Percentiles rank a stretch among this genome's conserved stretches.
Conservation (phyloP, 2,888 invertebrate species). For the Aethes cnicana region DNA sequence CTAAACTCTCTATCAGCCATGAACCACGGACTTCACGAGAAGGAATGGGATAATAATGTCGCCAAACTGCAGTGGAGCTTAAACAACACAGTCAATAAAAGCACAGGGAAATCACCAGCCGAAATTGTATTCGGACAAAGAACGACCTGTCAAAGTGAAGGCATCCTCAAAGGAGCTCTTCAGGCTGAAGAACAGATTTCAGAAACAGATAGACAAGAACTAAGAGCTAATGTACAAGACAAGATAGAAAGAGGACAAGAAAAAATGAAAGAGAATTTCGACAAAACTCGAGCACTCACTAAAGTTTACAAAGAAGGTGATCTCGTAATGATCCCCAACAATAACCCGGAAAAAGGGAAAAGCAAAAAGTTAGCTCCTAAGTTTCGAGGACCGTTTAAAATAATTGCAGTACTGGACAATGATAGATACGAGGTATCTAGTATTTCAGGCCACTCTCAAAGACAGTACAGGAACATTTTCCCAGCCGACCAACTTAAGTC, state of each 20-base stretch:
- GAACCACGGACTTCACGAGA: conserved; percentile 15
- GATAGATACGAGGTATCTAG: no score
- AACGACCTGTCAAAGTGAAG: conserved; percentile 13
- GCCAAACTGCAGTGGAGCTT: conserved; percentile 25
- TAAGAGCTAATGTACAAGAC: conserved; percentile 9
- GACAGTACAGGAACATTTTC: background rate
- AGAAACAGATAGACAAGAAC: conserved; percentile 9
- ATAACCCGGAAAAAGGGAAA: background rate
- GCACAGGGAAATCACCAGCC: conserved; percentile 21
- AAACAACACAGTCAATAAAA: conserved; percentile 27
- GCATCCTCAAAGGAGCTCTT: conserved; percentile 9
- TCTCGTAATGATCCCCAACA: background rate
- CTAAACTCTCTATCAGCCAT: conserved; percentile 14
- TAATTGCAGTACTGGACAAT: background rate
- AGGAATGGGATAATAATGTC: conserved; percentile 19
- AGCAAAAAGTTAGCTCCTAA: background rate
- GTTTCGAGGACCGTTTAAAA: background rate
- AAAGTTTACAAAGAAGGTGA: background rate
- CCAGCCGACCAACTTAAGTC: background rate
- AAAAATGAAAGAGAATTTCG: conserved; percentile 21
- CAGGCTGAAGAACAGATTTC: background rate
- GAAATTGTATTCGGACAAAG: conserved; percentile 23
- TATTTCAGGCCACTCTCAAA: background rate
- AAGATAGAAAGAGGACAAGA: conserved; percentile 3
- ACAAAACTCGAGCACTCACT: conserved; percentile 15